Evolutionary conservation across 92 coral and sea anemone genomes (phyloP).

Genomic region (Meandrina meandrites): DNA sequence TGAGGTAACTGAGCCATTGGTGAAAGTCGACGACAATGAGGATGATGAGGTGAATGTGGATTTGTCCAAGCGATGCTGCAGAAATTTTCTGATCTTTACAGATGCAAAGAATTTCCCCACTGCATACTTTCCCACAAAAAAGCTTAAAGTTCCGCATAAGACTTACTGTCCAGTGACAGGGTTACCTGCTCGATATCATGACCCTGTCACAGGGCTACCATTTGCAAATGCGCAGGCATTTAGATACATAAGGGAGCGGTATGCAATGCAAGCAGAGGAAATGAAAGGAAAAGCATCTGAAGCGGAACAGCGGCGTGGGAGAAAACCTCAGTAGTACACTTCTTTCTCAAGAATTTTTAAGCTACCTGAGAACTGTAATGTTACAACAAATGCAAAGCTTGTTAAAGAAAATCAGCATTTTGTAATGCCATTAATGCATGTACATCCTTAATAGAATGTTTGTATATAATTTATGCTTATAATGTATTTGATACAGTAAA

Average conservation of each 20-base stretch:
- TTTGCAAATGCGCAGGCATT: conserved; percentile 89
- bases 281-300: conserved; percentile 74
- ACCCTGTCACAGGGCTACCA: conserved; percentile 90
- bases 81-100: conserved; percentile 92
- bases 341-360: background rate
- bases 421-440: background rate
- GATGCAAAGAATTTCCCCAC: conserved; percentile 94
- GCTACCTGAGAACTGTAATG: background rate
- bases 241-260: conserved; percentile 88
- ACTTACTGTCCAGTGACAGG: conserved; percentile 97
- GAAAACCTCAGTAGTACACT: conserved; percentile 11
- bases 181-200: conserved; percentile 79
- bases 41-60: conserved; percentile 74
- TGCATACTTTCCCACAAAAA: conserved; percentile 83
- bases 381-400: background rate
- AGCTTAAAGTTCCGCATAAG: conserved; percentile 76
- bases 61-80: conserved; percentile 75
- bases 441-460: too few relatives aligned
- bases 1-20: conserved; percentile 78
- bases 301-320: conserved; percentile 62
- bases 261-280: conserved; percentile 81
- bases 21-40: conserved; percentile 80
- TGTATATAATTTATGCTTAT: background rate
- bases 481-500: too few relatives aligned
- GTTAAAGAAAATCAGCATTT: background rate